These are phyloP conservation scores for Melanotaenia boesemani DNA, from an alignment of 2,797 vertebrate genomes.

Conservation along the genomic window DNA sequence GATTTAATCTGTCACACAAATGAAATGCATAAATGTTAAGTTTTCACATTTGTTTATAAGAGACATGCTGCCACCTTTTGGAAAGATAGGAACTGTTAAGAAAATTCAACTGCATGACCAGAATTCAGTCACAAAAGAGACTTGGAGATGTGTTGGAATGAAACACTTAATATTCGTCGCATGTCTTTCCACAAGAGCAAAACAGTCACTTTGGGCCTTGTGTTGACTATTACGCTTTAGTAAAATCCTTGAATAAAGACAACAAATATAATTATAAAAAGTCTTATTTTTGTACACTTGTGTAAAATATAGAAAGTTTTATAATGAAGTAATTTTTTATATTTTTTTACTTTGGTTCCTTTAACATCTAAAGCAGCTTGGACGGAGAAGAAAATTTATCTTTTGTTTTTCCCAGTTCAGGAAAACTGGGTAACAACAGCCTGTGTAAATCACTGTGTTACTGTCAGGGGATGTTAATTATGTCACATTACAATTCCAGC, in stretches of 20 bases:
- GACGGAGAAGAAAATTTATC: not conserved
- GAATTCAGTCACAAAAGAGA: not conserved
- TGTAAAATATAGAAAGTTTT: not conserved
- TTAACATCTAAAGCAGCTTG: not conserved
- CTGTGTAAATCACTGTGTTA: not conserved
- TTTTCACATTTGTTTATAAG: not conserved
- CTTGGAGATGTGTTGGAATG: not conserved
- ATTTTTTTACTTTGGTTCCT: not conserved
- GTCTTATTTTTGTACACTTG: not conserved
- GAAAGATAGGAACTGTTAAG: not conserved
- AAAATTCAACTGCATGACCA: not conserved
- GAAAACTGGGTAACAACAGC: not conserved
- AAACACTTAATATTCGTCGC: slow-evolving; percentile 19
- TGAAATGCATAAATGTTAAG: slow-evolving; percentile 2
- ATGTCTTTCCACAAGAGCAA: slow-evolving; percentile 1
- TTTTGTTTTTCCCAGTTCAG: not conserved
- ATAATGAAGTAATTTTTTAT: not conserved
- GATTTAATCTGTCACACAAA: slow-evolving; percentile 53
- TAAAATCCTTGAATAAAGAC: not conserved
- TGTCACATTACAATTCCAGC: not conserved
- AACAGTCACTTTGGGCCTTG: not conserved
- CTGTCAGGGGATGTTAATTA: not conserved
- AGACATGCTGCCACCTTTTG: not conserved
- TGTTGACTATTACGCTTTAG: not conserved
- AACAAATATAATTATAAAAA: not conserved